phyloP scores from a whole-genome alignment of 1,140 invertebrate genomes.

The Drosophila oshimai region DNA sequence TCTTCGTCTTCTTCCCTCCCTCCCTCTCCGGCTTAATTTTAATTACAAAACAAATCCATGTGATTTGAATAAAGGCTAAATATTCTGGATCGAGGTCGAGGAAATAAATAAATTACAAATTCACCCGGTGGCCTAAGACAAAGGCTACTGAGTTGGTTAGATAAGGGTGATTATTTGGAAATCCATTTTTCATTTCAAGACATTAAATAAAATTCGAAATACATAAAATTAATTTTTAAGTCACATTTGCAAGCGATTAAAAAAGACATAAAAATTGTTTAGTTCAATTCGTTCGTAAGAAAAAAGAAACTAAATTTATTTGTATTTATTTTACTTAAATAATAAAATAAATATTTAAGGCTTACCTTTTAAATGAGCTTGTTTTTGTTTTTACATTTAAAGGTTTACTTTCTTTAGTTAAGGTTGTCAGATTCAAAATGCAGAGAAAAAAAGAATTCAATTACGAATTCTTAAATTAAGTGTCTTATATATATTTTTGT shows the following conservation, averaged over 20 bases:
- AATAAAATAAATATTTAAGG: too few species aligned
- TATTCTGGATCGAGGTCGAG: not conserved
- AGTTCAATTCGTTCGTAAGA: too few species aligned
- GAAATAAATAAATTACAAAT: conserved; percentile 13
- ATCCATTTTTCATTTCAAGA: conserved; percentile 5
- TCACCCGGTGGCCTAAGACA: conserved; percentile 33
- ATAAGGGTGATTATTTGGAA: conserved; percentile 17
- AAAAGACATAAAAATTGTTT: too few species aligned
- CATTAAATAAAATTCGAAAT: not conserved
- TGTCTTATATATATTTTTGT: not conserved
- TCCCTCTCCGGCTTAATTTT: conserved; percentile 40
- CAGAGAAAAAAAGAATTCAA: too few species aligned
- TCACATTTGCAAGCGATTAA: too few species aligned
- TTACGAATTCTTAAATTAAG: not conserved
- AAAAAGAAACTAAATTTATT: too few species aligned
- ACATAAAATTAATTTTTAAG: too few species aligned
- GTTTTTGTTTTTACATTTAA: too few species aligned
- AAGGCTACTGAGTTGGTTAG: conserved; percentile 32
- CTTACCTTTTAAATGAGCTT: too few species aligned
- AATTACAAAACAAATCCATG: conserved; percentile 63
- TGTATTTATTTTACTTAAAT: too few species aligned
- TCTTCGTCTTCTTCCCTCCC: not conserved
- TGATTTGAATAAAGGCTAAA: conserved; percentile 59
- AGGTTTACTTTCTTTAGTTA: too few species aligned
- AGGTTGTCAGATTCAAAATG: too few species aligned